Base-by-base conservation (phyloP, 2,888 invertebrate species). In the Slavum lentiscoides region DNA sequence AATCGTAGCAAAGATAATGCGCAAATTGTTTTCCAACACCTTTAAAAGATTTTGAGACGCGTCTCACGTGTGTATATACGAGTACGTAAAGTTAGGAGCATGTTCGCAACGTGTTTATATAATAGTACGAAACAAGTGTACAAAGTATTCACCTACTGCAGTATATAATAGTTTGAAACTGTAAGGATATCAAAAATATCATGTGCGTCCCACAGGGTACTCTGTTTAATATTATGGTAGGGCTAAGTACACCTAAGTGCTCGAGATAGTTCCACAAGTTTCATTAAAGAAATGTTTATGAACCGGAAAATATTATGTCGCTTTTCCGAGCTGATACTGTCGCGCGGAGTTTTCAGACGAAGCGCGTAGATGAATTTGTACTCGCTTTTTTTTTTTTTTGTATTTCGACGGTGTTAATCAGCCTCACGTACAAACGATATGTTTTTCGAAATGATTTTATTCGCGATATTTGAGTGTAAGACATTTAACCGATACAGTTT, bases 251-350 rank as follows among this genome's bases (percentile, higher is more conserved):
- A 30, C 49, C 13, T 49, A 13, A 73, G 43, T 30, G 49, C 58
- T 19, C 19, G 61, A 61, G 23, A 73, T 73, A 73, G 61, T 61
- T 73, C 13, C 19, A 49, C 61, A 61, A 73, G 73, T 73, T 61
- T 49, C 49, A 73, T 61, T 61, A 13, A 30, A 61, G 19, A 61
- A 61, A 61, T 72, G 30, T 49, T 49, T 73, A 61, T 19, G 49
- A 43, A 19, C 7, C 4, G 23, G 23, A 61, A 49, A 61, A 49
- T 49, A 49, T 49, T 1, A 23, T 61, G 13, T 49, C 13, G 15
- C 30, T 30, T 73, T 49, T 73, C 43, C 23, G 23, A 61, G 49
- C 17, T 72, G 15, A 43, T 49, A 49, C 49, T 11, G 49, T 1
- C 13, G 49, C 9, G 6, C 13, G 49, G 49, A 49, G 49, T 9